phyloP scores from a whole-genome alignment of 2,888 invertebrate genomes.

The Diloba caeruleocephala region DNA sequence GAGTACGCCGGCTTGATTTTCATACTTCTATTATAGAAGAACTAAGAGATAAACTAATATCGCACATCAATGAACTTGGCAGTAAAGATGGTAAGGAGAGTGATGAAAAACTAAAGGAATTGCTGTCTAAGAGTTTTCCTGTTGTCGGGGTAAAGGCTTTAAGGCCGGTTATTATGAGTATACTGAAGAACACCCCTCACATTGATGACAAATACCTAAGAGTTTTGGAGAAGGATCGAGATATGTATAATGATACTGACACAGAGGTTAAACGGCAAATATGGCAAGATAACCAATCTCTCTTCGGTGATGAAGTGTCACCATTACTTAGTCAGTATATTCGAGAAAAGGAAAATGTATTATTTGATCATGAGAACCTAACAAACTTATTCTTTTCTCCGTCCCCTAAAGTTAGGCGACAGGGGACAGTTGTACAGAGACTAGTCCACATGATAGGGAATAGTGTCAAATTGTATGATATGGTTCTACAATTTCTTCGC shows the following conservation, averaged over 20 bases:
- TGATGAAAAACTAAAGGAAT: conserved; percentile 96
- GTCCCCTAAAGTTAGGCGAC: conserved; percentile 95
- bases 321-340: conserved; percentile 98
- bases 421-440: conserved; percentile 97
- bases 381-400: conserved; percentile 96
- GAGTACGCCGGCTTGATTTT: conserved; percentile 97
- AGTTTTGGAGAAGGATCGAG: conserved; percentile 93
- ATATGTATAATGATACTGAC: conserved; percentile 97
- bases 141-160: conserved; percentile 97
- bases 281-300: conserved; percentile 98
- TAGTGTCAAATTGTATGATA: conserved; percentile 97
- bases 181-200: conserved; percentile 96
- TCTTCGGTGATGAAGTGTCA: conserved; percentile 99
- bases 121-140: conserved; percentile 97
- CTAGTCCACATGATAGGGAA: conserved; percentile 98
- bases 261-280: conserved; percentile 99
- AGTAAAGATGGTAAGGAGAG: conserved; percentile 91
- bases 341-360: conserved; percentile 96
- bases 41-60: conserved; percentile 90
- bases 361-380: conserved; percentile 96
- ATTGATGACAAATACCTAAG: conserved; percentile 94
- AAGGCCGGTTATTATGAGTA: conserved; percentile 98
- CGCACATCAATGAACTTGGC: conserved; percentile 95
- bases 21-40: conserved; percentile 97
- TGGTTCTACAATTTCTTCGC: conserved; percentile 97